Conservation (phyloP, 2,888 invertebrate species). For the Melikaiella ostensackeni region DNA sequence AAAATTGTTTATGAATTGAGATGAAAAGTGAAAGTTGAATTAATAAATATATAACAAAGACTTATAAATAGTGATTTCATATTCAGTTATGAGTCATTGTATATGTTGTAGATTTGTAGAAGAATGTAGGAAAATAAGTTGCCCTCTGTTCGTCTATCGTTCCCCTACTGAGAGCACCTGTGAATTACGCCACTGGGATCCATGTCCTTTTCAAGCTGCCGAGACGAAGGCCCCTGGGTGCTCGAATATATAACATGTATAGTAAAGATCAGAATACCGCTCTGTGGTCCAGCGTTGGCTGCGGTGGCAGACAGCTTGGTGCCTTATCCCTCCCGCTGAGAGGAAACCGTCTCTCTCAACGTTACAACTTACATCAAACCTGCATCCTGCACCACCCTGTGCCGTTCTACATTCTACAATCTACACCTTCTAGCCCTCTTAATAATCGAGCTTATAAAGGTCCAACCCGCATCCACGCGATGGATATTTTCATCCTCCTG, state of each 20-base stretch:
- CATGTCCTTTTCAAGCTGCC: slow-evolving; percentile 22
- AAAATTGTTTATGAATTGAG: not conserved
- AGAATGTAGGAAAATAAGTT: slow-evolving; percentile 29
- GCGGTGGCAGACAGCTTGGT: slow-evolving; percentile 71
- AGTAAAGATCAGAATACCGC: slow-evolving; percentile 42
- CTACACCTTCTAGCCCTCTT: slow-evolving; percentile 14
- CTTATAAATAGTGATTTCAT: slow-evolving; percentile 16
- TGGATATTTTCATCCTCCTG: slow-evolving; percentile 34
- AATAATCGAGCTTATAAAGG: slow-evolving; percentile 31
- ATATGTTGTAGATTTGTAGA: not conserved
- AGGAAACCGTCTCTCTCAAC: slow-evolving; percentile 52
- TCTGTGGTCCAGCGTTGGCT: slow-evolving; percentile 52
- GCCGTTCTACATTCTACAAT: slow-evolving; percentile 7
- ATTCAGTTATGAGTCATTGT: slow-evolving; percentile 30
- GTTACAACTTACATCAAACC: slow-evolving; percentile 50
- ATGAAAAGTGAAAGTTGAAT: not conserved
- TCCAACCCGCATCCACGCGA: slow-evolving; percentile 22
- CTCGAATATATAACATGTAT: slow-evolving; percentile 44
- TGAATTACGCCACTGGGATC: slow-evolving; percentile 40
- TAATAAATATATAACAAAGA: not conserved
- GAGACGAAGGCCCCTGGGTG: slow-evolving; percentile 33
- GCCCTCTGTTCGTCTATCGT: slow-evolving; percentile 28
- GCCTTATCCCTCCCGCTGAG: slow-evolving; percentile 70
- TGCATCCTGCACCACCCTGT: slow-evolving; percentile 32
- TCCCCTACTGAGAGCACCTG: slow-evolving; percentile 34